Evolutionary conservation across 2,888 invertebrate species (phyloP).

Genomic region (Hirtodrosophila alboralis): DNA sequence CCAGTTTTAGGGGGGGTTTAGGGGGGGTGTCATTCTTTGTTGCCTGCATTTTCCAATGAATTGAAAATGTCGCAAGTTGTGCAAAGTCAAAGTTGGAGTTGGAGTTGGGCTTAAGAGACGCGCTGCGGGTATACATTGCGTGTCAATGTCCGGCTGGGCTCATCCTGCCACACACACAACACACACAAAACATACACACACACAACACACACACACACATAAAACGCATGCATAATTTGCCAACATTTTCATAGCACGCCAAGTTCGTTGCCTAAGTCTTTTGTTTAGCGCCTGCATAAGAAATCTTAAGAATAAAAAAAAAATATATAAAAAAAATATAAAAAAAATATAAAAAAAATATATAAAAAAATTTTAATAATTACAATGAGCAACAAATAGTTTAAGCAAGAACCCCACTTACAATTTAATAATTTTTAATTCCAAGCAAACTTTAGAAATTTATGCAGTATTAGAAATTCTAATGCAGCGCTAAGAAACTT

Average conservation of each 20-base stretch:
- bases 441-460: too few species aligned
- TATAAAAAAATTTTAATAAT: too few species aligned
- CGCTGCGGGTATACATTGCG: conserved; percentile 9
- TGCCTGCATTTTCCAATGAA: conserved; percentile 47
- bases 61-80: conserved; percentile 56
- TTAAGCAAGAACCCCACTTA: too few species aligned
- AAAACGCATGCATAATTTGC: conserved; percentile 30
- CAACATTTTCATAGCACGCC: conserved; percentile 26
- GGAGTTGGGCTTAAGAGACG: too few species aligned
- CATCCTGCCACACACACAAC: conserved; percentile 10
- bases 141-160: conserved; percentile 6
- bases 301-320: conserved; percentile 24
- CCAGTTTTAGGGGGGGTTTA: conserved; percentile 12
- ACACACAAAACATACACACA: conserved; percentile 1
- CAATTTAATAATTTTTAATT: too few species aligned
- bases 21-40: background rate
- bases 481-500: too few species aligned
- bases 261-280: conserved; percentile 71
- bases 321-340: conserved; percentile 12
- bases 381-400: too few species aligned
- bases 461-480: background rate
- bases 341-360: background rate
- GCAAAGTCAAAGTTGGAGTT: conserved; percentile 21
- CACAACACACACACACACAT: background rate
- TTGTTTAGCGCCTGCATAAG: conserved; percentile 36